Conservation (phyloP, 2,888 invertebrate genomes). For the Hirtodrosophila cameraria region DNA sequence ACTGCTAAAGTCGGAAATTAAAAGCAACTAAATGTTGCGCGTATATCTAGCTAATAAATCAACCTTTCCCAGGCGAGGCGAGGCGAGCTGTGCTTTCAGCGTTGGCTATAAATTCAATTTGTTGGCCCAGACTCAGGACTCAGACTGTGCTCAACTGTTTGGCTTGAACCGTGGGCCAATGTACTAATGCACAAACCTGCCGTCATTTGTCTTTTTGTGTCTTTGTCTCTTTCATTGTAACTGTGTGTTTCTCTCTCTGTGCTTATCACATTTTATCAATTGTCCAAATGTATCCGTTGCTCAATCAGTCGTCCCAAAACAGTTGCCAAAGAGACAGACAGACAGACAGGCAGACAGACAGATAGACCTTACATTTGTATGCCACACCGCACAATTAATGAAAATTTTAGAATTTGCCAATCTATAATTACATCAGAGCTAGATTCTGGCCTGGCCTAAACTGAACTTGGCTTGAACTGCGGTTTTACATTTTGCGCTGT, state of each 20-base stretch:
- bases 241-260: conserved; percentile 11
- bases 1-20: conserved; percentile 72
- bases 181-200: conserved; percentile 65
- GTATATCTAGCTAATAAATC: conserved; percentile 72
- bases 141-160: conserved; percentile 39
- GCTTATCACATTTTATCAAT: conserved; percentile 78
- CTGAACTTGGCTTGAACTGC: conserved; percentile 14
- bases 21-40: conserved; percentile 66
- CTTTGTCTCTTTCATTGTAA: background rate
- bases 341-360: conserved; percentile 6
- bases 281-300: conserved; percentile 71
- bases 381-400: conserved; percentile 74
- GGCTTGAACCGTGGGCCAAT: conserved; percentile 34
- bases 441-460: background rate
- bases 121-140: conserved; percentile 35
- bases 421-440: conserved; percentile 79
- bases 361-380: conserved; percentile 43
- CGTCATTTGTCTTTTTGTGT: conserved; percentile 68
- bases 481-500: conserved; percentile 50
- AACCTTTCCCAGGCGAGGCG: conserved; percentile 33
- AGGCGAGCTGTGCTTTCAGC: conserved; percentile 46
- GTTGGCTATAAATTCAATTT: conserved; percentile 74
- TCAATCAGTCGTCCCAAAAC: conserved; percentile 62
- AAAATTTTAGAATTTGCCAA: conserved; percentile 78
- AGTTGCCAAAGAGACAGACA: background rate